These are phyloP conservation scores for Conus ventricosus DNA, from an alignment of 1,140 invertebrate species.

Conservation along the genomic window DNA sequence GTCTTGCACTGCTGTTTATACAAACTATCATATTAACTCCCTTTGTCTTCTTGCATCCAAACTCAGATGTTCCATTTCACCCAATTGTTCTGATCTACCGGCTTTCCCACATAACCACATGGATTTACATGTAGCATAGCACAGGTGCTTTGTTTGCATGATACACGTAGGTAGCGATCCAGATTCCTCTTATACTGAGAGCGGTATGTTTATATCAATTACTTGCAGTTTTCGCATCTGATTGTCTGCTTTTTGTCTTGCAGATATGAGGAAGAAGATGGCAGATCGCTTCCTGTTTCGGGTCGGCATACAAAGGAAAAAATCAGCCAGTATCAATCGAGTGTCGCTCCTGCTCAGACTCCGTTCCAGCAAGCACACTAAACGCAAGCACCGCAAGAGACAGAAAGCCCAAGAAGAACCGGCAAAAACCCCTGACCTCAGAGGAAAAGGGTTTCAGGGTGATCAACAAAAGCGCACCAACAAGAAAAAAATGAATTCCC, in stretches of 20 bases:
- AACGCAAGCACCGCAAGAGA: not conserved
- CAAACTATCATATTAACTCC: too few species aligned
- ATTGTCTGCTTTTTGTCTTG: not conserved
- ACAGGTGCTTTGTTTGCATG: too few species aligned
- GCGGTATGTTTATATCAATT: too few species aligned
- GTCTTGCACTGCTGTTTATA: too few species aligned
- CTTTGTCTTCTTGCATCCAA: too few species aligned
- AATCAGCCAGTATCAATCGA: slow-evolving; percentile 15
- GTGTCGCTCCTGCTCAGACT: not conserved
- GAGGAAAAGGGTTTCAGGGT: not conserved
- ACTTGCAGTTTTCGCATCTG: too few species aligned
- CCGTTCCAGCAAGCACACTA: not conserved
- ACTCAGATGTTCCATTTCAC: too few species aligned
- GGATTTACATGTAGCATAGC: too few species aligned
- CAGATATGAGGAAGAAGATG: not conserved
- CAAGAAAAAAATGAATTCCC: not conserved
- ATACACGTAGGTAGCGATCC: too few species aligned
- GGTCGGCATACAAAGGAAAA: not conserved
- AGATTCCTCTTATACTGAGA: too few species aligned
- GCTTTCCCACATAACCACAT: too few species aligned
- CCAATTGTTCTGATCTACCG: too few species aligned
- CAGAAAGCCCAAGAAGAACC: not conserved
- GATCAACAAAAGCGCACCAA: not conserved
- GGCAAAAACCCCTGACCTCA: not conserved
- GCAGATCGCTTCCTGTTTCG: slow-evolving; percentile 17